phyloP scores from a whole-genome alignment of 2,797 vertebrate genomes.

The Coregonus ussuriensis region DNA sequence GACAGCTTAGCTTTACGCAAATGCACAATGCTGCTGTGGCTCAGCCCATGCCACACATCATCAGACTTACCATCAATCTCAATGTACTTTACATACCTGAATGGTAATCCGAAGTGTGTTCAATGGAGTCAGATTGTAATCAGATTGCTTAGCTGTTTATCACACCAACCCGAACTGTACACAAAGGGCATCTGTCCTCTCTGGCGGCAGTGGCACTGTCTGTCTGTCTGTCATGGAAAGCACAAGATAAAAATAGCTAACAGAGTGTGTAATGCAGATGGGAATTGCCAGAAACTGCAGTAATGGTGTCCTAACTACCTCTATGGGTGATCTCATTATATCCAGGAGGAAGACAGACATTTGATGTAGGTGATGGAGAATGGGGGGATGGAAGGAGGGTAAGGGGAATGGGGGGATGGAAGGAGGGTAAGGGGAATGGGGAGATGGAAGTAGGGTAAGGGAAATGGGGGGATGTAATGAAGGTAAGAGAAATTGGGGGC shows the following conservation, averaged over 20 bases:
- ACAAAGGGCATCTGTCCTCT: constrained; percentile 16
- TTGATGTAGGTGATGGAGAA: background rate
- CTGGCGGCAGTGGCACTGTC: background rate
- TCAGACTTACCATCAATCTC: background rate
- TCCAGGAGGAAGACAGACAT: background rate
- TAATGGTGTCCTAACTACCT: constrained; percentile 9
- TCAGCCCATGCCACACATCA: background rate
- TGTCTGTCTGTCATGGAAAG: constrained; percentile 2
- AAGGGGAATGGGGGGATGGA: too few species aligned
- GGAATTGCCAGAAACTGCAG: constrained; percentile 13
- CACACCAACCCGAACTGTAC: background rate
- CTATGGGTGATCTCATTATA: constrained; percentile 19
- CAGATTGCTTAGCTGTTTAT: background rate
- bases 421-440: too few species aligned
- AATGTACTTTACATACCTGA: background rate
- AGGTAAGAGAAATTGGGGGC: too few species aligned
- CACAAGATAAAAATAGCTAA: constrained; percentile 24
- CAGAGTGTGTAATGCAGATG: constrained; percentile 19
- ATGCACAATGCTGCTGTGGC: background rate
- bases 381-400: too few species aligned
- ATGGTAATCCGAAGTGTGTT: background rate
- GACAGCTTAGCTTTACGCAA: background rate
- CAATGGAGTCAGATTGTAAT: background rate
- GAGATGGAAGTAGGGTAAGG: background rate
- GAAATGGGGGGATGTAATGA: background rate